Base-by-base conservation (phyloP, 2,888 invertebrate species). In the Dione vanillae region DNA sequence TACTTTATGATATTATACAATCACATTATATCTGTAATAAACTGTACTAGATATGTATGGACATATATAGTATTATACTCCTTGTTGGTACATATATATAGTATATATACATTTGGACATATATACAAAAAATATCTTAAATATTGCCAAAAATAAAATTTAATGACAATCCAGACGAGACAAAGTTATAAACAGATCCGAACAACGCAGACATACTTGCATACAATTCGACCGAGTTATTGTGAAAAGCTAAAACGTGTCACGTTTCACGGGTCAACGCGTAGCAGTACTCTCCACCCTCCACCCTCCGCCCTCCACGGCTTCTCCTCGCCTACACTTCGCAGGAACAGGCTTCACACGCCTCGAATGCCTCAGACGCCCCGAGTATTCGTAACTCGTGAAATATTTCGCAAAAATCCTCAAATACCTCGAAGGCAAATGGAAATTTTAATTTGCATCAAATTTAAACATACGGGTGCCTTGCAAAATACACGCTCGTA, bases 371-470 rank as follows among this genome's bases (percentile, higher is more conserved):
- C 45, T 49, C 0, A 19, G 35, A 35, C 35, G 37, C 47, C 45
- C 35, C 35, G 45, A 47, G 64, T 37, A 49, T 43, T 43, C 40
- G 43, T 43, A 37, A 19, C 49, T 19, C 19, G 49, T 27, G 47
- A 49, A 64, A 64, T 64, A 37, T 64, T 64, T 64, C 49, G 35
- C 47, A 64, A 64, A 64, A 64, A 64, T 64, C 19, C 64, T 49
- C 8, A 49, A 61, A 45, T 61, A n/a, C 45, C 45, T 45, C 27
- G 11, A 10, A 61, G 27, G n/a, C 59, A 61, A 64, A 64, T 49
- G 49, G 37, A 64, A 64, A 64, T 64, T 62, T 64, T 64, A 64
- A 64, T 64, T 64, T 40, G 64, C 49, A 35, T 62, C n/a, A 64
- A 49, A 49, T 64, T 64, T 64, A 64, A 49, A 49, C 47, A 47